phyloP scores from a whole-genome alignment of 2,888 invertebrate species.

The Parascotia fuliginaria region DNA sequence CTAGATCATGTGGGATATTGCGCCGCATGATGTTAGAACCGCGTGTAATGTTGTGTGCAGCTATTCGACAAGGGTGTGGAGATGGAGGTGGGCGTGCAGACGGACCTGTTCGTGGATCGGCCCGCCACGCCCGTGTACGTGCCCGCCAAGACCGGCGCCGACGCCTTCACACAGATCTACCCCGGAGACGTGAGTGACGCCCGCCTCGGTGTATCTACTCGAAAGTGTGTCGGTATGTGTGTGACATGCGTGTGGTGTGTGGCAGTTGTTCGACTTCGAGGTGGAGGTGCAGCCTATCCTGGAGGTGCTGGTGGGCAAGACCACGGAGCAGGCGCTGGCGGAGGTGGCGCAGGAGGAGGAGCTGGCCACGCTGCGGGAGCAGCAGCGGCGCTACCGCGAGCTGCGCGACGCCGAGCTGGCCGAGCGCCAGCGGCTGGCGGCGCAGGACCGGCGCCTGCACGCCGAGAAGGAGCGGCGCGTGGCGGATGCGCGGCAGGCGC shows the following conservation, averaged over 20 bases:
- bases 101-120: constrained; percentile 94
- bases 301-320: constrained; percentile 95
- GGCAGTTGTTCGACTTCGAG: constrained; percentile 95
- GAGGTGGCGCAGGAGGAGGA: constrained; percentile 98
- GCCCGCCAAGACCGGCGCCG: constrained; percentile 92
- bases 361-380: constrained; percentile 91
- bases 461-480: constrained; percentile 90
- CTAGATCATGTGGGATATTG: too few relatives aligned
- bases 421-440: constrained; percentile 92
- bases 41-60: constrained; percentile 53
- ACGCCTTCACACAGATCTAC: constrained; percentile 94
- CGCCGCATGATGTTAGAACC: background rate
- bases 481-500: constrained; percentile 89
- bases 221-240: too few relatives aligned
- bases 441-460: constrained; percentile 89
- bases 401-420: constrained; percentile 93
- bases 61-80: constrained; percentile 91
- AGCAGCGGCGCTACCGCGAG: constrained; percentile 88
- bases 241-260: background rate
- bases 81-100: constrained; percentile 92
- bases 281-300: constrained; percentile 95
- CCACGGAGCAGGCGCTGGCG: constrained; percentile 94
- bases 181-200: constrained; percentile 92
- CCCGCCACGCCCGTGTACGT: constrained; percentile 92
- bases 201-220: background rate